Conservation (phyloP, 2,797 vertebrate species). For the Vipera latastei region DNA sequence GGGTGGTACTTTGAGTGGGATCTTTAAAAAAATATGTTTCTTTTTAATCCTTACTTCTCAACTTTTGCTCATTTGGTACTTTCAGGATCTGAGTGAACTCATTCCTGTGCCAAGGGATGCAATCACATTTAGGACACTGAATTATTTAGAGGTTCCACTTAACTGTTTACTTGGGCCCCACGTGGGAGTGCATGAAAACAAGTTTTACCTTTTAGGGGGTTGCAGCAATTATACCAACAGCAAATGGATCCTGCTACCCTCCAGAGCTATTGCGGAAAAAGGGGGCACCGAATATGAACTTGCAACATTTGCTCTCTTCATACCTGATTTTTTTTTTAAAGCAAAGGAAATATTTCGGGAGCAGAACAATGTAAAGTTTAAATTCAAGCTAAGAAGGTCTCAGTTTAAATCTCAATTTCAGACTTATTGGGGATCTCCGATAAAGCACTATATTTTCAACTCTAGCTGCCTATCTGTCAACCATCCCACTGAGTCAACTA, state of each 20-base stretch:
- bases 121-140: background rate
- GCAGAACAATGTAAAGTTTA: background rate
- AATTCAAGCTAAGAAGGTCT: background rate
- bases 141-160: background rate
- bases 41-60: background rate
- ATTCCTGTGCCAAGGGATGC: background rate
- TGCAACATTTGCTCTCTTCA: background rate
- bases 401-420: background rate
- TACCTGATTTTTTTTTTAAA: background rate
- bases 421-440: background rate
- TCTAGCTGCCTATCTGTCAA: background rate
- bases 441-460: background rate
- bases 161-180: slow-evolving; percentile 7
- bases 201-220: slow-evolving; percentile 7
- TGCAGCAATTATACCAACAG: background rate
- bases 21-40: background rate
- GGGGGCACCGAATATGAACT: background rate
- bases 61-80: slow-evolving; percentile 16
- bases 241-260: background rate
- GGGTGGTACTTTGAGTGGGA: background rate
- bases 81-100: background rate
- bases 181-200: background rate
- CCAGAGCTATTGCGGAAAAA: background rate
- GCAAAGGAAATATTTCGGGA: background rate
- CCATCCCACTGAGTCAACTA: no score